phyloP scores from a whole-genome alignment of 1,140 invertebrate species.

The Dinoponera quadriceps region DNA sequence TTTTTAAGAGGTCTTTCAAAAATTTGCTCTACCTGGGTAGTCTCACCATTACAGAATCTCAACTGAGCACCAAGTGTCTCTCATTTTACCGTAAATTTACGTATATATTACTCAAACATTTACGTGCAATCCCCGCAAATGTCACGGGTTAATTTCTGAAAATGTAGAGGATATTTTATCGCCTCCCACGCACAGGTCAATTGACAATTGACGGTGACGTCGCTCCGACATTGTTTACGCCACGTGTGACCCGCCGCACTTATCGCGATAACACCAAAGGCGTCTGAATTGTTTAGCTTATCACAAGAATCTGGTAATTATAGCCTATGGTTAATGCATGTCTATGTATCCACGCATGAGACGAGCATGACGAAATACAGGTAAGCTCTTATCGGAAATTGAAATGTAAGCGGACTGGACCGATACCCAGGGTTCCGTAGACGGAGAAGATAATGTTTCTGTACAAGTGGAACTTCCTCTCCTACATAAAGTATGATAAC shows the following conservation, averaged over 20 bases:
- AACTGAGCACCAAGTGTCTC: no score
- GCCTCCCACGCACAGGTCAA: not conserved
- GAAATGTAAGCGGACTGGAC: constrained; percentile 6
- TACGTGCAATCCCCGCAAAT: not conserved
- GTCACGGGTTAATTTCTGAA: not conserved
- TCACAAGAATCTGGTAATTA: constrained; percentile 59
- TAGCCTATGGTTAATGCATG: constrained; percentile 14
- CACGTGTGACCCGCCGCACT: not conserved
- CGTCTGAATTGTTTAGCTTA: constrained; percentile 49
- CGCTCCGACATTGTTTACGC: constrained; percentile 6
- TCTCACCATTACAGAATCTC: no score
- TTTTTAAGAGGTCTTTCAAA: no score
- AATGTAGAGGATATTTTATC: not conserved
- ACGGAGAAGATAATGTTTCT: constrained; percentile 29
- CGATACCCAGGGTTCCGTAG: constrained; percentile 63
- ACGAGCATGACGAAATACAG: constrained; percentile 22
- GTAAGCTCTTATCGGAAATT: not conserved
- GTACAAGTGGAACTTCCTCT: constrained; percentile 22
- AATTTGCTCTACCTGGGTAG: no score
- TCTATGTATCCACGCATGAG: not conserved
- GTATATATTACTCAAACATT: no score
- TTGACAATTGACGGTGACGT: not conserved
- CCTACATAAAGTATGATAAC: no score
- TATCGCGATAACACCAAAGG: not conserved
- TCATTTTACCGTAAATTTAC: no score